These are phyloP conservation scores for Acanthosepion esculentum DNA, from an alignment of 2,888 invertebrate genomes.

Conservation along the genomic window DNA sequence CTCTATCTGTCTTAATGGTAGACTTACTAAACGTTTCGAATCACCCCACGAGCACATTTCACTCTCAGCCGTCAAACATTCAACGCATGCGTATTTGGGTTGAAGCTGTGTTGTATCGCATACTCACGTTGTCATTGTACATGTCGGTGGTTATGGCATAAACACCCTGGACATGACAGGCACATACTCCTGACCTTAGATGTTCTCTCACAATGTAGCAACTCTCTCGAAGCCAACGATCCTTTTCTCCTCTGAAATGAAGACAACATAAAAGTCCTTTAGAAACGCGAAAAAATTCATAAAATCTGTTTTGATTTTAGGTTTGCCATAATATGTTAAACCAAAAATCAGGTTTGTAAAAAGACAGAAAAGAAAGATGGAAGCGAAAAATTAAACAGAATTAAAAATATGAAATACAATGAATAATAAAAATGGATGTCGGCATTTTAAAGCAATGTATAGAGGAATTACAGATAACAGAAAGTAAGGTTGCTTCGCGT, in stretches of 20 bases:
- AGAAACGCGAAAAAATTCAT: background rate
- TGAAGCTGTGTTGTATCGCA: background rate
- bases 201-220: conserved; percentile 62
- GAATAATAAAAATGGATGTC: too few relatives aligned
- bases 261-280: background rate
- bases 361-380: background rate
- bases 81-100: background rate
- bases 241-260: conserved; percentile 56
- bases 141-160: conserved; percentile 75
- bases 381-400: too few relatives aligned
- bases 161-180: conserved; percentile 68
- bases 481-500: too few relatives aligned
- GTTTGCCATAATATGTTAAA: background rate
- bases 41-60: too few relatives aligned
- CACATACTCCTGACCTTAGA: conserved; percentile 64
- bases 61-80: background rate
- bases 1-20: too few relatives aligned
- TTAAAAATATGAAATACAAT: too few relatives aligned
- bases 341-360: background rate
- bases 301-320: background rate
- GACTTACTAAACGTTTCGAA: too few relatives aligned
- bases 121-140: conserved; percentile 74
- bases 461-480: too few relatives aligned
- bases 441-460: too few relatives aligned
- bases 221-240: conserved; percentile 62